phyloP scores from a whole-genome alignment of 2,113 vertebrate genomes.

The Megaleporinus macrocephalus region DNA sequence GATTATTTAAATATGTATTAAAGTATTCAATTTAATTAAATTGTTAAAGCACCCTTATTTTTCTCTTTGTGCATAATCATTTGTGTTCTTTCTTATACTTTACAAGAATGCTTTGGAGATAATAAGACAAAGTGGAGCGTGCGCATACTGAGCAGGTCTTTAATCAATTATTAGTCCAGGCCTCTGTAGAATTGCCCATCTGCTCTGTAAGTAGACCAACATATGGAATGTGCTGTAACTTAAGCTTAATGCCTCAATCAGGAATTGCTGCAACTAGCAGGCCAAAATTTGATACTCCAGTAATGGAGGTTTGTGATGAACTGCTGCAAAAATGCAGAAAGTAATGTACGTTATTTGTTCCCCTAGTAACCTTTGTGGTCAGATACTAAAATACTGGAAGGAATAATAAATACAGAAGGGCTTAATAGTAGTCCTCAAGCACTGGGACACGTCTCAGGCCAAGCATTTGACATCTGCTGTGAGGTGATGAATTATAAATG shows the following conservation, averaged over 20 bases:
- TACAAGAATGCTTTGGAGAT: not conserved
- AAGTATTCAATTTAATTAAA: not conserved
- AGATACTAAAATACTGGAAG: not conserved
- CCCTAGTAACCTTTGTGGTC: not conserved
- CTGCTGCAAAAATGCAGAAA: not conserved
- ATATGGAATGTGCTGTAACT: slow-evolving; percentile 48
- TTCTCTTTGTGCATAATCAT: not conserved
- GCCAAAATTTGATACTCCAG: not conserved
- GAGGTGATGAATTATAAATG: slow-evolving; percentile 21
- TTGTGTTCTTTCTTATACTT: not conserved
- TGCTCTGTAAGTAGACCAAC: slow-evolving; percentile 32
- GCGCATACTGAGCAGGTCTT: not conserved
- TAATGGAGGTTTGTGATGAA: not conserved
- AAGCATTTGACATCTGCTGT: slow-evolving; percentile 9
- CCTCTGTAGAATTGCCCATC: slow-evolving; percentile 44
- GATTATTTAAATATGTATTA: not conserved
- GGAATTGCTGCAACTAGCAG: not conserved
- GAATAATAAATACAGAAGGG: too few species aligned
- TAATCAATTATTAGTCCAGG: slow-evolving; percentile 46
- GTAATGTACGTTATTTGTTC: not conserved
- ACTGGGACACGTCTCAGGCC: not conserved
- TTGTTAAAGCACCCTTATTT: not conserved
- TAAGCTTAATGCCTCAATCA: slow-evolving; percentile 19
- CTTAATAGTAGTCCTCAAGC: not conserved
- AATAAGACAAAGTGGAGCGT: slow-evolving; percentile 27